Percentiles rank a stretch among this genome's conserved stretches.
Conservation (phyloP, 2,888 invertebrate genomes). For the Epinotia bilunana region DNA sequence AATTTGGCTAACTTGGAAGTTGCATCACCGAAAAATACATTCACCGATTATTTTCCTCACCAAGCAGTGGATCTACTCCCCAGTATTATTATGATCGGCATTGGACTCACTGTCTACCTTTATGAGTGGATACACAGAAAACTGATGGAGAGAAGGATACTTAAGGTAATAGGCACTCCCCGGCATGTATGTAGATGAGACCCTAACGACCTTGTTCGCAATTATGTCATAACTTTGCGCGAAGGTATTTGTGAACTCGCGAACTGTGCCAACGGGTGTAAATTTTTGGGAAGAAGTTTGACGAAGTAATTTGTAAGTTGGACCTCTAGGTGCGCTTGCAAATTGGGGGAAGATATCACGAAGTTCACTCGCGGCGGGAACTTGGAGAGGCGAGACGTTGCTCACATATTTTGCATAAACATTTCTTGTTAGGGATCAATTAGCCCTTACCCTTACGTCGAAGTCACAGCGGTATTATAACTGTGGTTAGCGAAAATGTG, state of each 20-base stretch:
- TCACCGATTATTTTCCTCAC: conserved; percentile 47
- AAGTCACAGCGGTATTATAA: not conserved
- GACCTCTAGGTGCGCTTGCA: conserved; percentile 31
- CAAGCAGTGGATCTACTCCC: conserved; percentile 66
- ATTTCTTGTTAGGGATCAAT: conserved; percentile 9
- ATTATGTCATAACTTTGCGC: conserved; percentile 39
- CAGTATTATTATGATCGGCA: conserved; percentile 57
- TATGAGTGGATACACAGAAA: conserved; percentile 76
- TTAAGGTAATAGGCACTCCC: conserved; percentile 59
- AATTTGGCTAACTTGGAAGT: conserved; percentile 45
- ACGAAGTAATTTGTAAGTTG: conserved; percentile 44
- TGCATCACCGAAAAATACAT: conserved; percentile 50
- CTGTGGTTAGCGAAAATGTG: not conserved
- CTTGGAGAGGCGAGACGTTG: conserved; percentile 13
- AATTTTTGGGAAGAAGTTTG: conserved; percentile 42
- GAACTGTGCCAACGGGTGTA: conserved; percentile 41
- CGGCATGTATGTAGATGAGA: conserved; percentile 31
- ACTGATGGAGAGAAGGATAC: conserved; percentile 70
- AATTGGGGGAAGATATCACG: conserved; percentile 36
- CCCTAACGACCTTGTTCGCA: conserved; percentile 33
- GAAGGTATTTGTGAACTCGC: conserved; percentile 38
- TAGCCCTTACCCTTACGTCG: not conserved
- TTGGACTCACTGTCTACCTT: conserved; percentile 62
- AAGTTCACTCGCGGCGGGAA: conserved; percentile 15
- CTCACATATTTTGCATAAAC: conserved; percentile 35